Base-by-base conservation (phyloP, 2,888 invertebrate genomes). In the Dryocosmus kuriphilus region DNA sequence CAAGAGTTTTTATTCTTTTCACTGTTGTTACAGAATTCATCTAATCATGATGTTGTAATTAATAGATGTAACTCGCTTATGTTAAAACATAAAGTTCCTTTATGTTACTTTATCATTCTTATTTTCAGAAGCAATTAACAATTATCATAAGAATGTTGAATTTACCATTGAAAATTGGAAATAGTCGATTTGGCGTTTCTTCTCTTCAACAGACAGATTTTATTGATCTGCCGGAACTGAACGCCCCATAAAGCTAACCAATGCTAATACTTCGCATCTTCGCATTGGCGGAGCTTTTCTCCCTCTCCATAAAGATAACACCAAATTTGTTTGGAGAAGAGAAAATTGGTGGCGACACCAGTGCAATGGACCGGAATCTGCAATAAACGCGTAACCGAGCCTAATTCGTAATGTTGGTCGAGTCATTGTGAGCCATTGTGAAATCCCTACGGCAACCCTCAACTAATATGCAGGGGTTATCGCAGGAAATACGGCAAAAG, bases 171-270 rank as follows among this genome's bases (percentile, higher is more conserved):
- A 46, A 27, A 51, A 46, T 71, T 71, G 32, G 30, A n/a, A 71
- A n/a, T 62, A 78, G 85, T 86, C 90, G 87, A 90, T 90, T 90
- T 88, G 88, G 88, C 87, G 88, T 89, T 89, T 88, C 87, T 90
- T 89, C 88, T 89, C 87, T 87, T 87, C 87, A 86, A 87, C 89
- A 88, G 89, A 86, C 88, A 87, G 89, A 89, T 90, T 89, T 90
- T 90, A 90, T 91, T 89, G 90, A 90, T 89, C 90, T 85, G 84
- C 87, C 91, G 91, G 91, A 91, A 91, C 89, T 93, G 93, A 93
- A 93, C 92, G 93, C 93, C 89, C 93, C 93, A 93, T 93, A 93
- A 93, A 93, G 92, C 92, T 92, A 93, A 93, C 93, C 93, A 93
- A 93, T 93, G 93, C 93, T 93, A 93, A 93, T 93, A 93, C 89